Evolutionary conservation across 2,888 invertebrate species (phyloP).

Genomic region (Callimorpha dominula): DNA sequence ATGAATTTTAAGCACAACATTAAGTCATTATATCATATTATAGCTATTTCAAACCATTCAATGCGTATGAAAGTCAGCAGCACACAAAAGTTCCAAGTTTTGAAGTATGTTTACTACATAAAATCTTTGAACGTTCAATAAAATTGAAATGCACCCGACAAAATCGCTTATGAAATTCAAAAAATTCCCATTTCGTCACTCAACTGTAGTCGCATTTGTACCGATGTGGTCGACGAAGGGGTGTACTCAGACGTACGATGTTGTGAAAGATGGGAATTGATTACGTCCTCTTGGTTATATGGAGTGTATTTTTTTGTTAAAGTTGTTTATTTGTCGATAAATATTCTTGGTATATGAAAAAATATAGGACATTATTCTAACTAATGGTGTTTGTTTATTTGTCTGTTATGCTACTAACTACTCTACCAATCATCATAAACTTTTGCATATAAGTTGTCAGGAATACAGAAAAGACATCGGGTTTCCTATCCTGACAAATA

Average conservation of each 20-base stretch:
- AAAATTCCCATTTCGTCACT: slow-evolving; percentile 56
- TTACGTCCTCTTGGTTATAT: not conserved
- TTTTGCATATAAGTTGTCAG: too few species aligned
- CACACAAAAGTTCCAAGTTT: slow-evolving; percentile 28
- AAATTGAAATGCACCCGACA: slow-evolving; percentile 63
- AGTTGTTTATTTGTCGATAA: not conserved
- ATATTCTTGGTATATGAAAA: not conserved
- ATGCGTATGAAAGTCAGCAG: not conserved
- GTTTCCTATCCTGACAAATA: too few species aligned
- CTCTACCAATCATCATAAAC: too few species aligned
- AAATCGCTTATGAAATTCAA: slow-evolving; percentile 61
- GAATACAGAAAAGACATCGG: too few species aligned
- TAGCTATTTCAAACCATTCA: not conserved
- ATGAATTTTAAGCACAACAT: too few species aligned
- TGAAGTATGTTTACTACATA: slow-evolving; percentile 48
- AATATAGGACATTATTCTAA: not conserved
- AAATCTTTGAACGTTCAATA: slow-evolving; percentile 53
- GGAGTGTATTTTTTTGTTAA: not conserved
- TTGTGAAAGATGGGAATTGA: not conserved
- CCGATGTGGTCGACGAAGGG: slow-evolving; percentile 21
- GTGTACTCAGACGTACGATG: slow-evolving; percentile 13
- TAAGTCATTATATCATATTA: not conserved
- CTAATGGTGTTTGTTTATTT: too few species aligned
- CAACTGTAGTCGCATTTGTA: slow-evolving; percentile 37
- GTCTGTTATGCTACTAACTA: too few species aligned